Evolutionary conservation across 2,113 vertebrate species (phyloP).

Genomic region (Anthoscopus minutus): DNA sequence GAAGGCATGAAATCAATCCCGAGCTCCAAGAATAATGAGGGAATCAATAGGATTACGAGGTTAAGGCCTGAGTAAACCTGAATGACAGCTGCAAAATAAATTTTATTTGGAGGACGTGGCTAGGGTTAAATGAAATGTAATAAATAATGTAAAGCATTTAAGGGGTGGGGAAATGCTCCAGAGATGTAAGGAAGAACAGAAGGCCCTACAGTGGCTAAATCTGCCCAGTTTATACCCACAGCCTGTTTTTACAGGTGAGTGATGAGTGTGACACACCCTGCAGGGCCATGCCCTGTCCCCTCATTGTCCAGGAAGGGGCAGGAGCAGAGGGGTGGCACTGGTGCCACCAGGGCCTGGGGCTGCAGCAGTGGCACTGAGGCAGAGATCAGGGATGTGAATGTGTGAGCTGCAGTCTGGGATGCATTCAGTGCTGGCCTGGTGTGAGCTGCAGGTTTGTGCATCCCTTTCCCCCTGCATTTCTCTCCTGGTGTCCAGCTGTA

Average conservation of each 20-base stretch:
- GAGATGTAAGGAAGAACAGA: constrained; percentile 14
- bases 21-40: constrained; percentile 54
- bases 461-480: not conserved
- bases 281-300: not conserved
- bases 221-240: not conserved
- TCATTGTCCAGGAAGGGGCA: not conserved
- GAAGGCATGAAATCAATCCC: constrained; percentile 51
- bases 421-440: rapidly evolving
- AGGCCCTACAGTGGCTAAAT: not conserved
- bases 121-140: constrained; percentile 71
- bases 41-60: constrained; percentile 73
- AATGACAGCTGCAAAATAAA: constrained; percentile 76
- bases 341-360: not conserved
- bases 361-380: not conserved
- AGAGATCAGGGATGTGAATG: rapidly evolving
- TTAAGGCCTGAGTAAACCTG: constrained; percentile 70
- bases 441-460: not conserved
- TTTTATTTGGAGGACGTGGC: constrained; percentile 71
- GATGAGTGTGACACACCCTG: not conserved
- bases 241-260: not conserved
- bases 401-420: not conserved
- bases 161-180: constrained; percentile 33
- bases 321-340: not conserved
- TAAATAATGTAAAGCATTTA: constrained; percentile 67
- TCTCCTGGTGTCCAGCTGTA: rapidly evolving